Conservation (phyloP, 2,888 invertebrate species). For the Macaria liturata region DNA sequence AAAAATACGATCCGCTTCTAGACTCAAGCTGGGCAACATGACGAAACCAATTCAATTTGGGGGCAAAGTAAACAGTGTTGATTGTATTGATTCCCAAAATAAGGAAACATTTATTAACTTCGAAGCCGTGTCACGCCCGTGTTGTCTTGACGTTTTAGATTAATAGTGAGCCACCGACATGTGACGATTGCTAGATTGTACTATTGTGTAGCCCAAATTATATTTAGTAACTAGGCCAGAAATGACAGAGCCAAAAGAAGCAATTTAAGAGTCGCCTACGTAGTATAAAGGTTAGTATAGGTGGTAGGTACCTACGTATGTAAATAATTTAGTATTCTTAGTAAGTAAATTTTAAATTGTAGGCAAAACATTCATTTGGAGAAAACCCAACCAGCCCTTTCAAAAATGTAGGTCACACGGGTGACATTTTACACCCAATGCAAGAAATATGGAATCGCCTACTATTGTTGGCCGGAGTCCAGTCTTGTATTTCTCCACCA, state of each 20-base stretch:
- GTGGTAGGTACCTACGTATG: too few species aligned
- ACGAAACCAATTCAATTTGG: conserved; percentile 7
- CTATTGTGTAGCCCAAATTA: too few species aligned
- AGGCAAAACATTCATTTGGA: too few species aligned
- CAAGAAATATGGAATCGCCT: neutral
- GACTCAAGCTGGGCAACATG: neutral
- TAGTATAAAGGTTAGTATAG: too few species aligned
- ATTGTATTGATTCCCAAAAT: conserved; percentile 27
- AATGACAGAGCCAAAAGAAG: too few species aligned
- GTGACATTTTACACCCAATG: neutral
- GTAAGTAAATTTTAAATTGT: too few species aligned
- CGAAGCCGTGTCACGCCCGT: conserved; percentile 9
- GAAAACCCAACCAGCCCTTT: too few species aligned
- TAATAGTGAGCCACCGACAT: conserved; percentile 25
- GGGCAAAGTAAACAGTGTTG: conserved; percentile 11
- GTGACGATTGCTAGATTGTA: conserved; percentile 5
- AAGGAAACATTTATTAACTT: conserved; percentile 25
- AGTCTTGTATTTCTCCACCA: conserved; percentile 46
- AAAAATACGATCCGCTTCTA: too few species aligned
- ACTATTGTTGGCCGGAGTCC: conserved; percentile 7
- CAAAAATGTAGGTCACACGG: too few species aligned
- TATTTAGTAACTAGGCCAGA: too few species aligned
- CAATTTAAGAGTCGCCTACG: too few species aligned
- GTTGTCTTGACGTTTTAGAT: conserved; percentile 21
- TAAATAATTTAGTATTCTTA: too few species aligned